phyloP scores from a whole-genome alignment of 1,140 invertebrate genomes.

The Anagrus nilaparvatae region DNA sequence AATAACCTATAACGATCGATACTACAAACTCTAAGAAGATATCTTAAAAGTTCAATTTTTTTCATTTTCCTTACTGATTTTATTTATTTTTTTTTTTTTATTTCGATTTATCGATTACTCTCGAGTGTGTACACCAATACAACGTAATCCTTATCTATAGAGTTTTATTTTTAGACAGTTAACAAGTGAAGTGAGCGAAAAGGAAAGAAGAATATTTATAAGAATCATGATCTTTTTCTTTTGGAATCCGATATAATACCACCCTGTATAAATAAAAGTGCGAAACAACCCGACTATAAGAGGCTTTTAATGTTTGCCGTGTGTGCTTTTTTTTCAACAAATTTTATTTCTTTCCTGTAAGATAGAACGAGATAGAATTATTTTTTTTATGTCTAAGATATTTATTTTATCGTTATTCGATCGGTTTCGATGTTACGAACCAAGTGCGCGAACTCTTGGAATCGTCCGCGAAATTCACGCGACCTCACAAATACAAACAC shows the following conservation, averaged over 20 bases:
- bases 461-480: conserved; percentile 14
- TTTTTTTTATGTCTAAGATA: conserved; percentile 21
- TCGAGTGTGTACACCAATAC: conserved; percentile 38
- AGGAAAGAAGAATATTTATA: too few species aligned
- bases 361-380: too few species aligned
- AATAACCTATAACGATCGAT: conserved; percentile 44
- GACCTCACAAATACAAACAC: too few species aligned
- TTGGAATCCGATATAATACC: too few species aligned
- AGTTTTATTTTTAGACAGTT: too few species aligned
- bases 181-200: too few species aligned
- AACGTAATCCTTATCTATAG: conserved; percentile 35
- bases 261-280: conserved; percentile 27
- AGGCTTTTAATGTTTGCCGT: conserved; percentile 40
- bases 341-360: too few species aligned
- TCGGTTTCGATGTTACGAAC: conserved; percentile 23
- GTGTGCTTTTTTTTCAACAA: too few species aligned
- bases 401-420: conserved; percentile 40
- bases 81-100: conserved; percentile 9
- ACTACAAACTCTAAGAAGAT: too few species aligned
- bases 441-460: conserved; percentile 21
- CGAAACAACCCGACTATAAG: conserved; percentile 34
- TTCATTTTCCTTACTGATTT: conserved; percentile 14
- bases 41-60: too few species aligned
- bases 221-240: conserved; percentile 42
- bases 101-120: conserved; percentile 18